Base-by-base conservation (phyloP, 2,888 invertebrate genomes). In the Epinotia ramella region DNA sequence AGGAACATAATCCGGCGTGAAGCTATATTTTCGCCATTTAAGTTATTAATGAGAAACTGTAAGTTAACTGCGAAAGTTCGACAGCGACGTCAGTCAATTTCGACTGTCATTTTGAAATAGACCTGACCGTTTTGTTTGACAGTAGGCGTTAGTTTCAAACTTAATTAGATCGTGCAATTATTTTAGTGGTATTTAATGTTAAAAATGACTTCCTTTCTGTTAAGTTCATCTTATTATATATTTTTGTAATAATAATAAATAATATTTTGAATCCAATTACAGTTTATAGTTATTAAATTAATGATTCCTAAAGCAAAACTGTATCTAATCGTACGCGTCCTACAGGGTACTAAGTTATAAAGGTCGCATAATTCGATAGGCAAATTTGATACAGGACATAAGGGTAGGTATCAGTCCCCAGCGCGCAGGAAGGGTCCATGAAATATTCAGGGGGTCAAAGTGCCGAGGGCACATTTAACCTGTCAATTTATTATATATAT, bases 361-460 rank as follows among this genome's bases (percentile, higher is more conserved):
- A 75, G 75, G 65, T 60, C 60, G 44, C 65, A 71, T 75, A 75
- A 75, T 63, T 72, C 76, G 67, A 76, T 76, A 72, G 71, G 71
- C 67, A 72, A 72, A 76, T 76, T 76, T 67, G 67, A 72, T 76
- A 72, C 72, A 69, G 46, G 65, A 33, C 65, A 62, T 71, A 66
- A 71, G 65, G 70, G 62, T 72, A 67, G 70, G 62, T 72, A 72
- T 72, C 74, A 57, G 57, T 67, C 67, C 46, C 24, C 24, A 63
- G 72, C 75, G 78, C 70, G 73, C 76, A 76, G 74, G 49, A 74
- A 78, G 77, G 78, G 75, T 71, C 68, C 77, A 83, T 88, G 83
- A 87, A 87, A 88, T 87, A 88, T 89, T 89, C 86, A 88, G 82
- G 83, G 82, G 86, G 80, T 73, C 79, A 77, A 80, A 81, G 82